Conservation (phyloP, 2,113 vertebrate species). For the Heliornis fulica region DNA sequence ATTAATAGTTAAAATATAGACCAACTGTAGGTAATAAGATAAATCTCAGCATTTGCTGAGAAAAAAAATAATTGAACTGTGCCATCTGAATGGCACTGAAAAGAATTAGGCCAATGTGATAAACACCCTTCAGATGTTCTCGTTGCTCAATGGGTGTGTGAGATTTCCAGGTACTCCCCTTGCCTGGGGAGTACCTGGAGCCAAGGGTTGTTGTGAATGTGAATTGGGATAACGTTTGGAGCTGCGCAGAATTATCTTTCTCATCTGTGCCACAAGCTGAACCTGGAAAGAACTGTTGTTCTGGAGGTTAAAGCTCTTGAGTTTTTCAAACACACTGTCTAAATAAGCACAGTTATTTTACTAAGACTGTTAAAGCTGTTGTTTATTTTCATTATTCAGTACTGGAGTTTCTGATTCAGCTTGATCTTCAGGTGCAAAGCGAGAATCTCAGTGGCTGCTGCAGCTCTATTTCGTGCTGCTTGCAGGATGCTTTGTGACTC, state of each 20-base stretch:
- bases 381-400: neutral
- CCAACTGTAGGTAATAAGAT: neutral
- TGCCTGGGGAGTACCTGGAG: too few relatives aligned
- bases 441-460: neutral
- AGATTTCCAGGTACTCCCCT: neutral
- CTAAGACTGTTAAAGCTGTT: neutral
- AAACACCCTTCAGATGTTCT: neutral
- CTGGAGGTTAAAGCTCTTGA: neutral
- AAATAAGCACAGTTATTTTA: neutral
- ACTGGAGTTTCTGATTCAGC: neutral
- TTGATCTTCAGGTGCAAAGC: neutral
- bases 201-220: too few relatives aligned
- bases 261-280: neutral
- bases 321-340: neutral
- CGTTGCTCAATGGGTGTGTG: neutral
- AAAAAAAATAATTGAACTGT: neutral
- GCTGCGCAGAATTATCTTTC: neutral
- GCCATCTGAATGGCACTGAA: too few relatives aligned
- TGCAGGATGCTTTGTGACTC: neutral
- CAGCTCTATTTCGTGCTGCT: neutral
- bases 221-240: neutral
- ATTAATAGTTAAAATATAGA: neutral
- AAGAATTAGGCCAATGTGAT: neutral
- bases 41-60: neutral
- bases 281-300: neutral